Evolutionary conservation across 2,888 invertebrate species (phyloP), one percentile per base, ranked within the genome.

Genomic region (Spilarctia lutea): DNA sequence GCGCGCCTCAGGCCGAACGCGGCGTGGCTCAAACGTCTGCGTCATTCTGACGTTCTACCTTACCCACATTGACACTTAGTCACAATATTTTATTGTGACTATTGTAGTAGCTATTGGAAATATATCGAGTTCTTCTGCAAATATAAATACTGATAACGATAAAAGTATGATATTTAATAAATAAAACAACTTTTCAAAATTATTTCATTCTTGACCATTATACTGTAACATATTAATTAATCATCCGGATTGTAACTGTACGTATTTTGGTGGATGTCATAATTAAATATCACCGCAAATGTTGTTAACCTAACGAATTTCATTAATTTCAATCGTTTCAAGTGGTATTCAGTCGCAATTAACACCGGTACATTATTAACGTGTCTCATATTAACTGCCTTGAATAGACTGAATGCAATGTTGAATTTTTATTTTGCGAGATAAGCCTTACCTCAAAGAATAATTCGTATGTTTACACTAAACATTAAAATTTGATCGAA

Each of bases 31-130:
- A 67, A 11, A 11, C 72, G 75, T 52, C 68, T 77, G 84, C 91
- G 90, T 89, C 90, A 89, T 83, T 82, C 83, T 91, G 91, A 90
- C 90, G 89, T 82, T 79, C 76, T 76, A 78, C 75, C 78, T 82
- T 83, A 79, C 83, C 78, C 79, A 82, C 83, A 79, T 78, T 76
- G 74, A 73, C 77, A 75, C 65, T 77, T 78, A 82, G 84, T 81
- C 77, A 78, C 74, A 83, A 82, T 83, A 76, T 77, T n/a, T n/a
- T n/a, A n/a, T n/a, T n/a, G n/a, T n/a, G n/a, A n/a, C n/a, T n/a
- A n/a, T n/a, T n/a, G n/a, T n/a, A 82, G 76, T 80, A 75, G 45
- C 80, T 69, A 77, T 85, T 75, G 81, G 33, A 73, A 68, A 42
- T 24, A 30, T 65, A 45, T 52, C 24, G 60, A 6, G n/a, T n/a